Percentiles rank a stretch among this genome's conserved stretches.
phyloP scores from a whole-genome alignment of 2,113 vertebrate genomes.

The Tyrannus savana region DNA sequence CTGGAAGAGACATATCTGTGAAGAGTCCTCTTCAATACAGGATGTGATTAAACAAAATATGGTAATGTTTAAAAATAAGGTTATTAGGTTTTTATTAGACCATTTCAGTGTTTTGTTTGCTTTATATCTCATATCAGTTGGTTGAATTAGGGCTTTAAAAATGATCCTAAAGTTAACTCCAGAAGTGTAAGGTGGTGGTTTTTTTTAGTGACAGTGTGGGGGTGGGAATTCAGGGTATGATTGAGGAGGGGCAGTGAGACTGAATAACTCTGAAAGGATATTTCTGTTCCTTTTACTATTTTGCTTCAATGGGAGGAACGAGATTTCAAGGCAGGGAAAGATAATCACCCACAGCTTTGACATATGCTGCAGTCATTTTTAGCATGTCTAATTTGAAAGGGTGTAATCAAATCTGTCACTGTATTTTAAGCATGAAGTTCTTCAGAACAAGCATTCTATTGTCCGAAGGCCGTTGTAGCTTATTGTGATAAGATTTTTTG shows the following conservation, averaged over 20 bases:
- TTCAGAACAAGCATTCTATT: constrained; percentile 56
- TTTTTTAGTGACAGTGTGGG: not conserved
- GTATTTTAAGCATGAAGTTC: constrained; percentile 63
- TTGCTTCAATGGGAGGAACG: constrained; percentile 37
- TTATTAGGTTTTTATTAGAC: constrained; percentile 36
- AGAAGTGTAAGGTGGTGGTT: not conserved
- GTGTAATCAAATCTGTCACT: constrained; percentile 69
- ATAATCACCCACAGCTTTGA: constrained; percentile 63
- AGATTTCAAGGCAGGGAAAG: constrained; percentile 49
- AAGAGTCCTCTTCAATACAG: constrained; percentile 67
- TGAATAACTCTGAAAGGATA: constrained; percentile 55
- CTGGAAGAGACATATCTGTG: constrained; percentile 81
- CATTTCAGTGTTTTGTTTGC: constrained; percentile 11
- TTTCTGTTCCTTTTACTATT: constrained; percentile 63
- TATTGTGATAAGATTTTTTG: constrained; percentile 32
- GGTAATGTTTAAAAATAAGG: constrained; percentile 75
- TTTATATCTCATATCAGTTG: not conserved
- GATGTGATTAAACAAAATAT: constrained; percentile 80
- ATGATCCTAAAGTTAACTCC: not conserved
- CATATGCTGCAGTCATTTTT: constrained; percentile 65
- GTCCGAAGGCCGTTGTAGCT: constrained; percentile 26
- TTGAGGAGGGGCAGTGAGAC: constrained; percentile 27
- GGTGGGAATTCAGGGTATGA: constrained; percentile 54
- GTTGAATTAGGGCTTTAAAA: not conserved
- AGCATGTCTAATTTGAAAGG: constrained; percentile 68